Percentiles rank a stretch among this genome's conserved stretches.
Evolutionary conservation across 2,888 invertebrate genomes (phyloP).

Genomic region (Melinopterus prodromus): DNA sequence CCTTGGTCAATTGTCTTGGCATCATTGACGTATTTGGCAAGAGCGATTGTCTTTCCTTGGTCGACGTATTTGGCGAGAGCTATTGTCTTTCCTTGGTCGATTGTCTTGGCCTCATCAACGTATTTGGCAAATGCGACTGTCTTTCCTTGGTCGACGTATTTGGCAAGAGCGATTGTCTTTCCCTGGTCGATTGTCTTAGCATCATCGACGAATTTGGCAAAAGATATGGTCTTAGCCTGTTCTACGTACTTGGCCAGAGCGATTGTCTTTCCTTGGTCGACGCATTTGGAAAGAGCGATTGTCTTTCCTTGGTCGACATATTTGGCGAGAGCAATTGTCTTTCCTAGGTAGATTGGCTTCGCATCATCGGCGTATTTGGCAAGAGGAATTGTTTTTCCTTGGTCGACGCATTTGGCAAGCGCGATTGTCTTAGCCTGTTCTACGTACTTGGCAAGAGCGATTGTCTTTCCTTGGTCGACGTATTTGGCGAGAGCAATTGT

Average conservation of each 20-base stretch:
- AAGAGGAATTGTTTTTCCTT: background rate
- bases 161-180: conserved; percentile 11
- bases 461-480: conserved; percentile 5
- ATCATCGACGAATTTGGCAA: conserved; percentile 5
- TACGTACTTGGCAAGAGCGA: conserved; percentile 6
- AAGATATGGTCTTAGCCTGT: conserved; percentile 6
- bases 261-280: conserved; percentile 14
- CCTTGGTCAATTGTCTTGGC: conserved; percentile 11
- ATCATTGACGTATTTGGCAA: conserved; percentile 11
- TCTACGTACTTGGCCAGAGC: background rate
- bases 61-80: background rate
- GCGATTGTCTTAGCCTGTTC: conserved; percentile 12
- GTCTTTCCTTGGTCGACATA: background rate
- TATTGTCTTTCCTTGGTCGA: conserved; percentile 10
- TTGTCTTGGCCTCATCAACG: conserved; percentile 15
- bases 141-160: conserved; percentile 11
- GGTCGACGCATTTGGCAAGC: background rate
- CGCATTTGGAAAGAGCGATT: background rate
- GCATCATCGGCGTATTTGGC: conserved; percentile 15
- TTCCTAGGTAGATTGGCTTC: background rate
- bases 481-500: background rate
- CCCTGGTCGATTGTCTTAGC: conserved; percentile 18
- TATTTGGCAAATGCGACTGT: conserved; percentile 8
- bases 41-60: conserved; percentile 7
- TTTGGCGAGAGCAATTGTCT: background rate